Evolutionary conservation across 2,113 vertebrate species (phyloP).

Genomic region (Periophthalmodon schlosseri): DNA sequence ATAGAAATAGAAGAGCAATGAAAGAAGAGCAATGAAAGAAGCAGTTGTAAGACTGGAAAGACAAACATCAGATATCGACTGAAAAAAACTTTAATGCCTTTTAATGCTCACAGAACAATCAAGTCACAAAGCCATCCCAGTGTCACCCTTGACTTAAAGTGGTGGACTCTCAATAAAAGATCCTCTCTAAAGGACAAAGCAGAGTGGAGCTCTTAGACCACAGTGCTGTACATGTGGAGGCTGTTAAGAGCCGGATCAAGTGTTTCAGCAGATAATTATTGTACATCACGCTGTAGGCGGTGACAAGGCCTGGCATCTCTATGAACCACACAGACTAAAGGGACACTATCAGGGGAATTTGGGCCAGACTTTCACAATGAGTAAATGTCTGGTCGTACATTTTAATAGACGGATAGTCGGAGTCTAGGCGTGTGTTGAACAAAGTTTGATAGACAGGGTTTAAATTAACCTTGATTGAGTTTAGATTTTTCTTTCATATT

Average conservation of each 20-base stretch:
- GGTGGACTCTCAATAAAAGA: conserved; percentile 4
- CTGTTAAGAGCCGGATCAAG: conserved; percentile 36
- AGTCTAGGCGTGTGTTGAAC: conserved; percentile 1
- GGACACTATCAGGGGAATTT: background rate
- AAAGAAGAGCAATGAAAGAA: too few species aligned
- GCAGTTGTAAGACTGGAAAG: too few species aligned
- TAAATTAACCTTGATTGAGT: background rate
- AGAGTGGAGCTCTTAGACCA: conserved; percentile 25
- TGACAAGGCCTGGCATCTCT: conserved; percentile 31
- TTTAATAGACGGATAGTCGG: background rate
- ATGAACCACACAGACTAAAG: background rate
- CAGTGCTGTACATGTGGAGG: conserved; percentile 42
- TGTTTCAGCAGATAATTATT: conserved; percentile 25
- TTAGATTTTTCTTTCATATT: conserved; percentile 1
- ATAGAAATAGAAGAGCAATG: too few species aligned
- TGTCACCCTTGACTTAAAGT: conserved; percentile 25
- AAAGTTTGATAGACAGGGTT: conserved; percentile 13
- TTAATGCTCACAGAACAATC: conserved; percentile 3
- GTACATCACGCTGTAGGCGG: conserved; percentile 26
- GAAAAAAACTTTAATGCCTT: background rate
- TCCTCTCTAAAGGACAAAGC: conserved; percentile 4
- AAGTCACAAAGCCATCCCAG: conserved; percentile 21
- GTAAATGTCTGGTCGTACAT: background rate
- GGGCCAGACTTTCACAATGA: background rate
- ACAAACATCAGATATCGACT: too few species aligned